phyloP scores from a whole-genome alignment of 2,797 vertebrate genomes.

The Pogonophryne albipinna region DNA sequence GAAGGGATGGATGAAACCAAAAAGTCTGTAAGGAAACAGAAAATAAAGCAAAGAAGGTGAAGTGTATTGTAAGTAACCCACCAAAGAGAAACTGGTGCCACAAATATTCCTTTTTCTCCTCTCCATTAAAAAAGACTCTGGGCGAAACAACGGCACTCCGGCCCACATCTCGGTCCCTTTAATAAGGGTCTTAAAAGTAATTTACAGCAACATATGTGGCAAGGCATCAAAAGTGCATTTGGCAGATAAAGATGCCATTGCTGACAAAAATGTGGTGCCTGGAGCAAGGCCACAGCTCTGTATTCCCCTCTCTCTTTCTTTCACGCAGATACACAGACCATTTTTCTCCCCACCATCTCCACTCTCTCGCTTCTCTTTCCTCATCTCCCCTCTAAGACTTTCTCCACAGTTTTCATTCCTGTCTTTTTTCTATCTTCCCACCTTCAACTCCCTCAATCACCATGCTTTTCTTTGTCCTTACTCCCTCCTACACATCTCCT shows the following conservation, averaged over 20 bases:
- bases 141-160: slow-evolving; percentile 40
- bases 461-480: slow-evolving; percentile 25
- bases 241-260: slow-evolving; percentile 79
- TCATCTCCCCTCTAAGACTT: not conserved
- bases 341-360: slow-evolving; percentile 39
- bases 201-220: slow-evolving; percentile 80
- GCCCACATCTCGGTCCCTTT: slow-evolving; percentile 47
- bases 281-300: slow-evolving; percentile 58
- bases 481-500: slow-evolving; percentile 41
- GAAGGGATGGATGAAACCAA: not conserved
- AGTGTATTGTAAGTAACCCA: slow-evolving; percentile 30
- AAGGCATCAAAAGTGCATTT: slow-evolving; percentile 83
- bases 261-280: slow-evolving; percentile 77
- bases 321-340: not conserved
- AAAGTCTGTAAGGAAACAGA: not conserved
- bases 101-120: slow-evolving; percentile 39
- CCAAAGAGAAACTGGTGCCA: slow-evolving; percentile 51
- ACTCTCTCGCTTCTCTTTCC: slow-evolving; percentile 8
- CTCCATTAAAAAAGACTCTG: slow-evolving; percentile 65
- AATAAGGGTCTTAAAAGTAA: slow-evolving; percentile 77
- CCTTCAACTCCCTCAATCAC: slow-evolving; percentile 15
- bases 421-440: slow-evolving; percentile 22
- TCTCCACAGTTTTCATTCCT: not conserved
- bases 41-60: not conserved
- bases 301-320: slow-evolving; percentile 41